Percentiles rank a stretch among this genome's conserved stretches.
phyloP scores from a whole-genome alignment of 2,888 invertebrate genomes.

The Thecophora atra region DNA sequence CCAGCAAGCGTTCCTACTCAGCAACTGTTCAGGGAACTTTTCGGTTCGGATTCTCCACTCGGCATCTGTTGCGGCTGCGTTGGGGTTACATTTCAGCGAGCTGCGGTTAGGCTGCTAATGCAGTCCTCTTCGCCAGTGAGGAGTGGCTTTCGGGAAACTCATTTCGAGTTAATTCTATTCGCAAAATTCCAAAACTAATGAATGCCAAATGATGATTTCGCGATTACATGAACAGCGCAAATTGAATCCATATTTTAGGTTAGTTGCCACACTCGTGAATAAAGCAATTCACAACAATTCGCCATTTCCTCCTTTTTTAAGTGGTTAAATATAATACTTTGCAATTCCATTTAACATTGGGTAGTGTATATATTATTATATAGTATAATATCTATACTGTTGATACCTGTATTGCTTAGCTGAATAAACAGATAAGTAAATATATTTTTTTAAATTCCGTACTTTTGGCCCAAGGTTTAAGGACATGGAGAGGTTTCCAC shows the following conservation, averaged over 20 bases:
- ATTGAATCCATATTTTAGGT: conserved; percentile 17
- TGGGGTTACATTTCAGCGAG: not conserved
- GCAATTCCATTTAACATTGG: too few relatives aligned
- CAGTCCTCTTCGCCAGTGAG: not conserved
- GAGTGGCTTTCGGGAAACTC: conserved; percentile 16
- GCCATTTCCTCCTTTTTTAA: too few relatives aligned
- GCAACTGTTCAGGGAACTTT: not conserved
- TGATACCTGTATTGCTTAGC: too few relatives aligned
- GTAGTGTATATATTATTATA: too few relatives aligned
- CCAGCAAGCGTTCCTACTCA: conserved; percentile 1
- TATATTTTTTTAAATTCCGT: too few relatives aligned
- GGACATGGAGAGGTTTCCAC: too few relatives aligned
- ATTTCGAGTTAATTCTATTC: conserved; percentile 33
- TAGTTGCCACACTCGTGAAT: not conserved
- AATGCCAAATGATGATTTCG: conserved; percentile 2
- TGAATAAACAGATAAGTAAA: too few relatives aligned
- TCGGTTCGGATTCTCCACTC: not conserved
- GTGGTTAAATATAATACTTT: too few relatives aligned
- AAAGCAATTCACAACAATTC: too few relatives aligned
- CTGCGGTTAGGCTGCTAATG: conserved; percentile 19
- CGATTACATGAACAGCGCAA: not conserved
- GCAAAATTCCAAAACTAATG: conserved; percentile 27
- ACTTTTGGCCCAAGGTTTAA: too few relatives aligned
- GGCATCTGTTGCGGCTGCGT: conserved; percentile 19
- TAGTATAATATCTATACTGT: too few relatives aligned